Base-by-base conservation (phyloP, 2,113 vertebrate genomes). In the Centropristis striata region DNA sequence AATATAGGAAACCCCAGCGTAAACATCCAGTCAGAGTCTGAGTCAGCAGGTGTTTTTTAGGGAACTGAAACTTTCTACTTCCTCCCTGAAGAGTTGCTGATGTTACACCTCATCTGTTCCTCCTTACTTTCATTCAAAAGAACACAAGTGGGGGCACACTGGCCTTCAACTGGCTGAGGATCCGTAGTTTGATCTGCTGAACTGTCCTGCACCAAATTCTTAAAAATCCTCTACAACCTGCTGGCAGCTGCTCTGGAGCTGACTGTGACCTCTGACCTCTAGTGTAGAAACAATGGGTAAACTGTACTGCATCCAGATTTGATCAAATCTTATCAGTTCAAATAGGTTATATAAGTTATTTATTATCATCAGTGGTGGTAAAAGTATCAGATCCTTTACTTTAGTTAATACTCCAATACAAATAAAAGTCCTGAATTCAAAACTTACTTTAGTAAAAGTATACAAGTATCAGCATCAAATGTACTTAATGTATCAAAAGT, bases 11-110 rank as follows among this genome's bases (percentile, higher is more conserved):
- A 75, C 59, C 20, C 41, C 12, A 39, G 21, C 1, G n/a, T 57
- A 16, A 74, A 18, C 58, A 55, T 25, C 28, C 21, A n/a, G 23
- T 55, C 20, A 54, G 0, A 15, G 71, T 46, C 37, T 78, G 58
- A 61, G 15, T 65, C 39, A 64, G 41, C 25, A 50, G 23, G n/a
- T 42, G n/a, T 54, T 76, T 60, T 0, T 20, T 23, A n/a, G 27
- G 53, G 71, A 88, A 83, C 36, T 83, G 54, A 81, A 80, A 88
- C 13, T 14, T 54, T 53, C 9, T 53, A 27, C 71, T 83, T 80
- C 79, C 72, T n/a, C n/a, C 8, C 44, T 73, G n/a, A 37, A 42
- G 14, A 59, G 27, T 32, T 3, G 14, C 14, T 21, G 4, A 21
- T 0, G 20, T 0, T 58, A 0, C 3, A 10, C 11, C 20, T 3